Base-by-base conservation (phyloP, 92 coral and sea anemone species). In the Desmophyllum pertusum region DNA sequence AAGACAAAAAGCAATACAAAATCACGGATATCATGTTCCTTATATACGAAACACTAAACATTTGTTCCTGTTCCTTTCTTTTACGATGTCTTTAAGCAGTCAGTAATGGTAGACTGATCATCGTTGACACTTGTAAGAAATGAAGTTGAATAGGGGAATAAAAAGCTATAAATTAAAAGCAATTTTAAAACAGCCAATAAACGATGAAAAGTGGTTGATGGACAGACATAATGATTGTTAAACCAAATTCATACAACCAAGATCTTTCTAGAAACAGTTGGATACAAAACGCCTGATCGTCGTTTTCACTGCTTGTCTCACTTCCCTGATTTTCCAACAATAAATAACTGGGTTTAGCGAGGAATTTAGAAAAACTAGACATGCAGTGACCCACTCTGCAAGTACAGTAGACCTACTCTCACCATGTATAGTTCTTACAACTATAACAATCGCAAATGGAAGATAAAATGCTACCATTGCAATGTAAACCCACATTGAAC, bases 241-340 rank as follows among this genome's bases (percentile, higher is more conserved):
- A 15, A 46, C 8, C 15, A 15, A 0, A 15, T 15, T 46, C 52
- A 15, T 46, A 46, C 52, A 0, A 8, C 15, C 8, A 15, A 46
- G 15, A 15, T 3, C 31, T 21, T 11, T 40, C 38, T 77, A 59
- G 11, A 6, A 21, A 23, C 27, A 41, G 19, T 11, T 5, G 17
- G n/a, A 13, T 23, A 27, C 40, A 61, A 25, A 39, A 21, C 46
- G 52, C 23, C 81, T 14, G 10, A 39, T 29, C 9, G 50, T 77
- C 46, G 53, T 40, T 43, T 64, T 79, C 11, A 79, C 75, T 18
- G 75, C 84, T 33, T 36, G 43, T 50, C 84, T 79, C 45, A 79
- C 75, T 66, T 66, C 75, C 30, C 46, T 65, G 75, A 79, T 79
- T 19, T 37, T 68, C 75, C 84, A 79, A 25, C 75, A 79, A 67